Evolutionary conservation across 1,140 invertebrate species (phyloP), one percentile per base, ranked within the genome.

Genomic region (Cotesia typhae): DNA sequence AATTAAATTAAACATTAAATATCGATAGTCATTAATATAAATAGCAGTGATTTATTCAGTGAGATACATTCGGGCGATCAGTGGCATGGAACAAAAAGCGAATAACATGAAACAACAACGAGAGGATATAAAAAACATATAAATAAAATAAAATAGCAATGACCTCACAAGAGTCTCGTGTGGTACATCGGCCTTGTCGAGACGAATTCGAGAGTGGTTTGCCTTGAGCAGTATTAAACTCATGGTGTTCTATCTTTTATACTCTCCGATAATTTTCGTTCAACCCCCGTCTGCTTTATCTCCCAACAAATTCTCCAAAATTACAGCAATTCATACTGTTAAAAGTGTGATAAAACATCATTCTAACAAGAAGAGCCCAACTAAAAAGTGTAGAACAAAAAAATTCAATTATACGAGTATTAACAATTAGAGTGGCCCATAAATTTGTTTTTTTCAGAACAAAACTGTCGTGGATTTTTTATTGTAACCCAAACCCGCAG

Each of bases 151-250:
- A 60, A 60, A 60, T 60, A 20, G 59, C 59, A 60, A 60, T 60
- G 59, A 60, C 20, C 59, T 60, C 59, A 35, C 4, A 10, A 20
- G 20, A 20, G n/a, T 20, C 59, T 36, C 20, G 9, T 60, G 20
- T 60, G 41, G 41, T 3, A 47, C 41, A 60, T 37, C 55, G 67
- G 57, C 67, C 67, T 69, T 69, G 67, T 38, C 38, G 55, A 57
- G 55, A 69, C 55, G 37, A 64, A 64, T 64, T 64, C 37, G 17
- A 38, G 37, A 69, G 53, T 69, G n/a, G 67, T 60, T 69, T 37
- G 67, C 67, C 67, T 69, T 69, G 67, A 38, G 36, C 12, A 69
- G 36, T 60, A 41, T 47, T 47, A 38, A 69, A 69, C 55, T 57
- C 67, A 41, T 64, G 36, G 38, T 47, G 55, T 47, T 57, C 55